Percentiles rank a stretch among this genome's conserved stretches.
These are phyloP conservation scores for Meteorus colon DNA, from an alignment of 2,888 invertebrate species.

Conservation along the genomic window DNA sequence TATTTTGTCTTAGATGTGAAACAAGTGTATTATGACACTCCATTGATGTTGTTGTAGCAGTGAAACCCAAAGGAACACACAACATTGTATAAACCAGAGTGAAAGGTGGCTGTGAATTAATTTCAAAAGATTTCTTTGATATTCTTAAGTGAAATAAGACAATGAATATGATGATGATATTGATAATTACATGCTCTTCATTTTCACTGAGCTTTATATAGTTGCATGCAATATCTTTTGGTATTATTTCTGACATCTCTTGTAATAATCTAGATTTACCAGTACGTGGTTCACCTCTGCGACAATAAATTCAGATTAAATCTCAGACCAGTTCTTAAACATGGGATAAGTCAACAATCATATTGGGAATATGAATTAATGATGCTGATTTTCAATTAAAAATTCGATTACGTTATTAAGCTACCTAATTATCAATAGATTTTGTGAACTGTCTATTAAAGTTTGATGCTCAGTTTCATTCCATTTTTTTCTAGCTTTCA, in stretches of 20 bases:
- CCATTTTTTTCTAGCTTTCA: conserved; percentile 48
- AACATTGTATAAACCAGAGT: conserved; percentile 73
- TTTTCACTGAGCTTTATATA: conserved; percentile 67
- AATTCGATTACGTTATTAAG: background rate
- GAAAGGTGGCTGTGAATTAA: conserved; percentile 66
- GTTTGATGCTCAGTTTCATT: background rate
- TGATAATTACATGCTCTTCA: conserved; percentile 67
- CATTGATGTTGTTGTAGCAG: conserved; percentile 59
- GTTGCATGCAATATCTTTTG: conserved; percentile 67
- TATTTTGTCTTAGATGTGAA: conserved; percentile 62
- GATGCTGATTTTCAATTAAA: no score
- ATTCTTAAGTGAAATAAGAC: background rate
- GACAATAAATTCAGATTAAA: conserved; percentile 54
- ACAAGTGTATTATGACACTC: conserved; percentile 72
- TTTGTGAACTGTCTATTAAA: conserved; percentile 45
- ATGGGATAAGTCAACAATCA: no score
- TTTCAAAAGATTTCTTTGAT: conserved; percentile 52
- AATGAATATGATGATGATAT: conserved; percentile 23
- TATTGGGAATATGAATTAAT: no score
- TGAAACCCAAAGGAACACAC: conserved; percentile 69
- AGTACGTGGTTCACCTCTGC: conserved; percentile 76
- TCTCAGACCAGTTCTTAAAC: background rate
- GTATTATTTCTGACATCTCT: conserved; percentile 75
- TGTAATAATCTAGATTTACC: conserved; percentile 79
- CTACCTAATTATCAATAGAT: conserved; percentile 62